These are phyloP conservation scores for Zosterops lateralis DNA, from an alignment of 2,113 vertebrate species.

Conservation along the genomic window DNA sequence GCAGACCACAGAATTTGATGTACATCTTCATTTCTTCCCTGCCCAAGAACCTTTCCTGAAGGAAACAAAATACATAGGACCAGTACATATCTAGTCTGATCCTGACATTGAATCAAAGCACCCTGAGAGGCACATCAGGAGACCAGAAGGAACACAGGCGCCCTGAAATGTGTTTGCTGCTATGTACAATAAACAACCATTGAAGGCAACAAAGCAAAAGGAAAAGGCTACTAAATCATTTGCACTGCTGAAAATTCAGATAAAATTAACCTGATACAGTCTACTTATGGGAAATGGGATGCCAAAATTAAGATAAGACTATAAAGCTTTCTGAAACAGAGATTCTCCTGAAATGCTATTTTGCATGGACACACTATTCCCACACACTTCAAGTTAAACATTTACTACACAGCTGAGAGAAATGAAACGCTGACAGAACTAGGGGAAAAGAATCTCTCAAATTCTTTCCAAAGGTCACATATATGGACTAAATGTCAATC, in stretches of 20 bases:
- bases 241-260: background rate
- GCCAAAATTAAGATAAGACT: background rate
- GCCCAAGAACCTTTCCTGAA: fast-evolving
- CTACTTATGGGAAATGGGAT: background rate
- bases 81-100: background rate
- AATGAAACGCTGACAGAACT: background rate
- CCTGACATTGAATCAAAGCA: background rate
- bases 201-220: background rate
- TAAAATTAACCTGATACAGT: background rate
- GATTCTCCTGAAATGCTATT: background rate
- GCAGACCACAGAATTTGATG: background rate
- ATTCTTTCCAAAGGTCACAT: background rate
- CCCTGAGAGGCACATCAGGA: background rate
- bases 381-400: background rate
- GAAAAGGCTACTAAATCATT: background rate
- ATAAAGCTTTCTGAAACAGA: background rate
- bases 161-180: background rate
- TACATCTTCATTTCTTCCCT: background rate
- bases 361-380: background rate
- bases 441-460: background rate
- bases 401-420: background rate
- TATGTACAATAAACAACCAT: background rate
- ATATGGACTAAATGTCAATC: background rate
- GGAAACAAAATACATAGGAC: background rate
- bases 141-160: fast-evolving